phyloP scores from a whole-genome alignment of 2,797 vertebrate genomes.

The Ammospiza maritima region DNA sequence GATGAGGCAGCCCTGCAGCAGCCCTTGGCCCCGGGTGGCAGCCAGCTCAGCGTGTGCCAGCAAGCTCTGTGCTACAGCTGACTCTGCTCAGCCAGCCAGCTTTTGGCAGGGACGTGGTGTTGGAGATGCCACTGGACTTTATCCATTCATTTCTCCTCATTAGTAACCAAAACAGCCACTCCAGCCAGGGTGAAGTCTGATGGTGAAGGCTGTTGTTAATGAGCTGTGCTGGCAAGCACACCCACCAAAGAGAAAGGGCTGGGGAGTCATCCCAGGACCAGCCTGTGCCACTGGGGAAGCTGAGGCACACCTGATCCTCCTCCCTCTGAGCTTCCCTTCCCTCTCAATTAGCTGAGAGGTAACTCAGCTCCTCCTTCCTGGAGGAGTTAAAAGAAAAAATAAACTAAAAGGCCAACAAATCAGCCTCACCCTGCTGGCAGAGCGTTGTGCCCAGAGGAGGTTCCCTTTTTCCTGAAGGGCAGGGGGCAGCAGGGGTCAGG shows the following conservation, averaged over 20 bases:
- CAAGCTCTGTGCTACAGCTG: neutral
- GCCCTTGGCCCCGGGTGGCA: neutral
- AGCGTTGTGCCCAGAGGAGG: neutral
- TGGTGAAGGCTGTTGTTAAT: neutral
- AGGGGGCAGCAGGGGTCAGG: neutral
- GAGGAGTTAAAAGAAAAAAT: neutral
- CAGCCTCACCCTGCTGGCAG: fast-evolving
- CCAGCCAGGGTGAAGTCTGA: neutral
- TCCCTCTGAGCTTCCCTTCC: neutral
- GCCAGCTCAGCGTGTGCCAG: neutral
- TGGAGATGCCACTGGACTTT: neutral
- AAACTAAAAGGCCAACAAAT: neutral
- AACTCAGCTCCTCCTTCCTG: neutral
- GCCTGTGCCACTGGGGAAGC: neutral
- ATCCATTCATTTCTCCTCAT: neutral
- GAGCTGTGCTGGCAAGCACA: neutral
- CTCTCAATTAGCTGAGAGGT: neutral
- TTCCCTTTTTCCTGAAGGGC: neutral
- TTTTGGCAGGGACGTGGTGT: neutral
- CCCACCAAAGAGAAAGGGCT: neutral
- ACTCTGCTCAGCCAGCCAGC: neutral
- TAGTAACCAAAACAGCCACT: neutral
- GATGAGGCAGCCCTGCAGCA: neutral
- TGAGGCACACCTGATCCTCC: neutral
- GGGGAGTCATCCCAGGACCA: neutral